Evolutionary conservation across 2,797 vertebrate species (phyloP), one percentile per base, ranked within the genome.

Genomic region (Oreortyx pictus): DNA sequence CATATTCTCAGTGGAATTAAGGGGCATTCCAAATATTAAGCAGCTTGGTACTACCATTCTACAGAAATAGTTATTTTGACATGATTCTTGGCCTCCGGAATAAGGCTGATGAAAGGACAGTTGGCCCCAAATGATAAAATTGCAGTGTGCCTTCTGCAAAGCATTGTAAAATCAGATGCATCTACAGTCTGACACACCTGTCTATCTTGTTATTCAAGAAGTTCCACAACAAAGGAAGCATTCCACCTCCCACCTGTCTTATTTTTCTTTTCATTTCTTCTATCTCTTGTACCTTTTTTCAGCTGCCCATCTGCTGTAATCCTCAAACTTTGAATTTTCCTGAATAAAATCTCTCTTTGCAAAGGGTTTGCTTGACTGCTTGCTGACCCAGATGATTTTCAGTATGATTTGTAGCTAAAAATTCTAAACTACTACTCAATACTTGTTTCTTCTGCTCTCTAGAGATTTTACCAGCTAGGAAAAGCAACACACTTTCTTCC

Each of bases 91-190:
- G 12, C 25, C 9, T 68, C 37, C 13, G 33, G 41, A 83, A 54
- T 71, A 11, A 54, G 13, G 20, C 14, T 68, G 22, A 62, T 68
- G 59, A 35, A 79, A 74, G 37, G 8, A 66, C 16, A 37, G 1
- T 2, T 81, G 29, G 27, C 52, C 43, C 47, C 37, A 39, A 70
- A 35, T 8, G 29, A 31, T 19, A 12, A 24, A 59, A 46, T 4
- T 67, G 27, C 3, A 2, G 11, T 19, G 25, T 39, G 15, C 29
- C n/a, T 54, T 46, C 70, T 70, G 23, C 62, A 62, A 16, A 57
- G 46, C n/a, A 27, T 31, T 61, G 37, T n/a, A 6, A 46, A 47
- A 72, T 4, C 0, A 0, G 43, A 46, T 22, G 10, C 13, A 50
- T 29, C 23, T 44, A 15, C 0, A 0, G 13, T 61, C 29, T 24